Base-by-base conservation (phyloP, 2,113 vertebrate species). In the Sylvia atricapilla region DNA sequence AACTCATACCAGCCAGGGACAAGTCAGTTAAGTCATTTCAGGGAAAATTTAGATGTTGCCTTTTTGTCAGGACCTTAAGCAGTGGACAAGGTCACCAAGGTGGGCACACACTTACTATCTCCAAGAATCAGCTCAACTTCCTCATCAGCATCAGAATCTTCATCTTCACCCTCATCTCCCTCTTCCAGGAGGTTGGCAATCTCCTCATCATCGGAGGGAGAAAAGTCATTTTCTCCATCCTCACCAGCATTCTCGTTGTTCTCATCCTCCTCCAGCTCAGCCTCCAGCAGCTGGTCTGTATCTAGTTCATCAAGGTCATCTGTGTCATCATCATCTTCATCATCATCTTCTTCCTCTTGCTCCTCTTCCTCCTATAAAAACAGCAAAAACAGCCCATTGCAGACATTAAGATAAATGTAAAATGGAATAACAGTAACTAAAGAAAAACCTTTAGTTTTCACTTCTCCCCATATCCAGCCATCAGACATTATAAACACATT, bases 141-240 rank as follows among this genome's bases (percentile, higher is more conserved):
- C 47, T 98, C 98, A 10, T 99, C 98, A 41, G 99, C 98, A 15
- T 99, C 99, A 3, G 99, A 98, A 18, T 98, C 99, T 31, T 99
- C 99, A 4, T 99, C 99, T 37, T 98, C 99, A 19, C 96, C 99
- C 2, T 99, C 99, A 22, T 97, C 98, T 33, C 99, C 99, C 69
- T 99, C 99, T 94, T 98, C 99, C 18, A 99, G 98, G 39, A 99
- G 98, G 62, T 98, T 99, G 15, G 98, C 98, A 46, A 99, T 98
- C 92, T 99, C 99, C 85, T 99, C 99, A 41, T 99, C 99, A 13
- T 99, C 99, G 1, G 99, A 99, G 25, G 98, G 99, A 50, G 99
- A 99, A 90, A 99, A 99, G 88, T 99, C 99, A 14, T 99, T 99
- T 69, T 99, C 98, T 47, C 98, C 99, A 5, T 99, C 99, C 73